Conservation (phyloP, 2,113 vertebrate genomes). For the Brienomyrus brachyistius region DNA sequence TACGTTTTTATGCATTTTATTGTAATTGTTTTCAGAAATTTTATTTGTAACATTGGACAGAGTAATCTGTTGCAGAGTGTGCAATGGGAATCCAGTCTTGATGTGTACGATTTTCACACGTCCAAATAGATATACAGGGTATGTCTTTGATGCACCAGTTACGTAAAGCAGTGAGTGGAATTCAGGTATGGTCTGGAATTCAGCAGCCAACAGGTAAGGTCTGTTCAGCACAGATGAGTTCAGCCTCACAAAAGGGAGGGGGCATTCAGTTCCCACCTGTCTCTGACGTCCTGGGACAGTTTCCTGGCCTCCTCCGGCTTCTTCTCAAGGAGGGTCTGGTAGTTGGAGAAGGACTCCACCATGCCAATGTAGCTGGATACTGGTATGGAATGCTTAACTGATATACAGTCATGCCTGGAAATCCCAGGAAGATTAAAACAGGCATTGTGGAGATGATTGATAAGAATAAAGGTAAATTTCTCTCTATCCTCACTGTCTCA, state of each 20-base stretch:
- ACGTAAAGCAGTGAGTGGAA: not conserved
- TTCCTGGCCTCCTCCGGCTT: slow-evolving; percentile 56
- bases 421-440: not conserved
- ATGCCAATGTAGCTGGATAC: slow-evolving; percentile 61
- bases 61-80: not conserved
- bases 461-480: not conserved
- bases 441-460: not conserved
- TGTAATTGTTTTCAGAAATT: not conserved
- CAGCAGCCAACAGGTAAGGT: not conserved
- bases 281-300: slow-evolving; percentile 53
- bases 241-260: not conserved
- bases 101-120: not conserved
- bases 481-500: not conserved
- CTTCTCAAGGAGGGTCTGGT: slow-evolving; percentile 52
- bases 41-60: not conserved
- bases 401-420: slow-evolving; percentile 40
- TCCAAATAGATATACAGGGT: not conserved
- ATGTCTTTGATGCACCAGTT: not conserved
- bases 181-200: not conserved
- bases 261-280: slow-evolving; percentile 51
- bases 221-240: too few relatives aligned
- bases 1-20: not conserved
- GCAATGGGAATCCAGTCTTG: not conserved
- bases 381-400: slow-evolving; percentile 38
- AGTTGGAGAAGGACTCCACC: slow-evolving; percentile 63